Evolutionary conservation across 2,113 vertebrate genomes (phyloP), one percentile per base, ranked within the genome.

Genomic region (Sturnus vulgaris): DNA sequence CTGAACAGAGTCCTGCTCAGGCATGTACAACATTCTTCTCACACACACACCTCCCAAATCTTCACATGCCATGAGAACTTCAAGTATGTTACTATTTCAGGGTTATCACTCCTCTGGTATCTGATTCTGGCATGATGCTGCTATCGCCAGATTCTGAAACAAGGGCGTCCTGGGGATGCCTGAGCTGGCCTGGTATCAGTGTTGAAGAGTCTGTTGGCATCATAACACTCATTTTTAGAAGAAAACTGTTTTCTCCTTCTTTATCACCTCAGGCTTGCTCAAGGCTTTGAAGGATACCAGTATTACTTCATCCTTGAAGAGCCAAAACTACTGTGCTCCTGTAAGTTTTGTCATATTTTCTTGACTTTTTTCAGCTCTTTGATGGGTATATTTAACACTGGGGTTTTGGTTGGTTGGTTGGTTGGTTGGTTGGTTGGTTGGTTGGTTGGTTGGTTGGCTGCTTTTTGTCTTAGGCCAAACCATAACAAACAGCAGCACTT

Each of bases 11-110:
- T 23, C 23, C 53, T 81, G 79, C 68, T 83, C 68, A 77, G 90
- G 33, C 40, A 0, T 33, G 12, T 52, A 70, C 75, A 93, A 65
- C 63, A 72, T 80, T 91, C 63, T 47, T 82, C 46, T 80, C 66
- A 30, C 66, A 66, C 23, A 57, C 19, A 31, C 61, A 22, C 73
- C 49, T 89, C 82, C 46, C 59, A 55, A 24, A 64, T 71, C 78
- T 77, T 95, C 73, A 79, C 66, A 46, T 77, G 42, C 71, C 64
- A 46, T 40, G 57, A 78, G 88, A 66, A 95, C 52, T 91, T 86
- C 24, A 86, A 90, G 59, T 88, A 59, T n/a, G 71, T 93, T 93
- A 66, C 88, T 95, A 90, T 94, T 90, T 86, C 61, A 70, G 52
- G 68, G 50, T 78, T 91, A 77, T 77, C 79, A 42, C 76, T 78